Conservation (phyloP, 2,888 invertebrate species). For the Cephus sareptanus region DNA sequence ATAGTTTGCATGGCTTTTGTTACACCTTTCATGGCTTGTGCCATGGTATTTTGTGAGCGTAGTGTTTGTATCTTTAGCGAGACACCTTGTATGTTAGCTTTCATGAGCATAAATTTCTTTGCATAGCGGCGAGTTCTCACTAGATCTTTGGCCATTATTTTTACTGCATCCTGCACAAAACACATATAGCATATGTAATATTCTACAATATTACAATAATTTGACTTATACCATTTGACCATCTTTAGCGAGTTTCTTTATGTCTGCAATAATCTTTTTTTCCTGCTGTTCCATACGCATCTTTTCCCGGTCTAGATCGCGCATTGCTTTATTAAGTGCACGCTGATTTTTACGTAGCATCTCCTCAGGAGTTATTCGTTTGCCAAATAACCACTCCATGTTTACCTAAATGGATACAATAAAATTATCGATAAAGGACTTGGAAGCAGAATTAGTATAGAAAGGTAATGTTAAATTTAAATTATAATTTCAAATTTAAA, state of each 20-base stretch:
- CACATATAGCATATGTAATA: neutral
- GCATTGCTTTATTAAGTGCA: slow-evolving; percentile 97
- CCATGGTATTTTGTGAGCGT: slow-evolving; percentile 98
- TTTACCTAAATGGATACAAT: slow-evolving; percentile 26
- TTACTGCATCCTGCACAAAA: slow-evolving; percentile 89
- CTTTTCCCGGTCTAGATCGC: slow-evolving; percentile 94
- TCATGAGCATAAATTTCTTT: slow-evolving; percentile 99
- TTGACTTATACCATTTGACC: slow-evolving; percentile 88
- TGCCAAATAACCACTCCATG: slow-evolving; percentile 97
- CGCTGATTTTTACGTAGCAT: slow-evolving; percentile 98
- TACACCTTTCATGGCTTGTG: slow-evolving; percentile 98
- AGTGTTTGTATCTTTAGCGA: slow-evolving; percentile 97
- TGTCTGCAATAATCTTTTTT: slow-evolving; percentile 97
- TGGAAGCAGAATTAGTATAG: no score
- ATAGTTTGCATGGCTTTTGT: slow-evolving; percentile 98
- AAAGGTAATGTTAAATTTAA: no score
- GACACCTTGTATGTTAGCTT: slow-evolving; percentile 98
- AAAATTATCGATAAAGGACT: no score
- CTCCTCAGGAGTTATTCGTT: slow-evolving; percentile 96
- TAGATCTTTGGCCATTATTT: slow-evolving; percentile 99
- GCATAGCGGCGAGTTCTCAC: slow-evolving; percentile 95
- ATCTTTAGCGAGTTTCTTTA: slow-evolving; percentile 98
- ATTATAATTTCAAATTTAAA: no score
- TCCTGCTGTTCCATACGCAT: slow-evolving; percentile 98
- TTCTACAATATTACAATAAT: neutral